Base-by-base conservation (phyloP, 1,140 invertebrate genomes). In the Leucophenga varia region DNA sequence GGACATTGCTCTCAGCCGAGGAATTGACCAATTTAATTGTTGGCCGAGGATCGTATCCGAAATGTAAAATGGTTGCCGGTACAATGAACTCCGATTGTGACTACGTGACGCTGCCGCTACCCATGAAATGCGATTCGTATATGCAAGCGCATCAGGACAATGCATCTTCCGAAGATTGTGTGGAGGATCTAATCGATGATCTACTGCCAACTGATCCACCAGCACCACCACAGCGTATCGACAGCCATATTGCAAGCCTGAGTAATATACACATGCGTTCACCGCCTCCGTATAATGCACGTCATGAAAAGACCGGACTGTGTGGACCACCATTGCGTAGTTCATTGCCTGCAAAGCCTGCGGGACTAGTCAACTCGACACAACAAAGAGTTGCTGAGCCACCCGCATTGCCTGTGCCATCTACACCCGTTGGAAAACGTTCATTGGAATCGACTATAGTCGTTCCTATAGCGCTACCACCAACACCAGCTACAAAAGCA, bases 31-130 rank as follows among this genome's bases (percentile, higher is more conserved):
- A 90, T 64, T 68, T 91, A 17, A 91, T 91, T 41, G 88, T 91
- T 2, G 88, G 88, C 0, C 77, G 86, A 13, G 82, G 82, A 9
- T 79, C 81, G 10, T 90, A 90, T 77, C 90, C 89, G 4, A 86
- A 83, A 30, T 79, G 84, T 22, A 88, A 90, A 54, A 90, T 87
- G 0, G 87, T 91, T 17, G 89, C 88, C 57, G 84, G 85, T 35
- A 91, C 87, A 0, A 81, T 92, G 61, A 89, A 92, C 64, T 91
- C 90, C 1, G 89, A 92, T 57, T 91, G 89, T 12, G 90, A 93
- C 69, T 93, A 93, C 64, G 90, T 93, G 1, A 89, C 88, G 14
- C 78, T 92, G 61, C 88, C 89, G 8, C 82, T 87, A 8, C 83
- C 85, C 2, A 81, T 79, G 65, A 73, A 79, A 49, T 79, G 77